Evolutionary conservation across 2,888 invertebrate genomes (phyloP), one percentile per base, ranked within the genome.

Genomic region (Piscicola geometra): DNA sequence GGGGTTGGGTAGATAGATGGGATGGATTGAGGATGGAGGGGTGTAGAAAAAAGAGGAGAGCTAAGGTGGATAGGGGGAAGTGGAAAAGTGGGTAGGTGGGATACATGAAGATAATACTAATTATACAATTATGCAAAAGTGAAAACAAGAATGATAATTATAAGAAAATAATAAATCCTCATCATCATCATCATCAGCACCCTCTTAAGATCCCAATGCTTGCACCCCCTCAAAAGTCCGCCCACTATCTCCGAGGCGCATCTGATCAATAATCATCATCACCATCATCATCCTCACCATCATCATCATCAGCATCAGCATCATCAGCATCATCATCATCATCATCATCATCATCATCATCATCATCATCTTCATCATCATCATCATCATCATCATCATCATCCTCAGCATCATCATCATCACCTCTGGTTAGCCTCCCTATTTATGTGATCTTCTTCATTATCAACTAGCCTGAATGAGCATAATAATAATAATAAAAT

Each of bases 231-330:
- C 30, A 94, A 87, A 0, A 92, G 85, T 0, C 92, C 89, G n/a
- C 91, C 89, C 1, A 92, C 88, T 64, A 92, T 88, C 86, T 94
- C 94, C 0, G 93, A 89, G 0, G 92, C 93, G 85, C 92, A 91
- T 64, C 60, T 56, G 60, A 25, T 5, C 5, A 25, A 41, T 41
- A 5, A 56, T 9, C 5, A 41, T 41, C 41, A 41, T 41, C 41
- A 15, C 15, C 41, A 41, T 41, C 41, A 15, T 41, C 41, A 41
- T 41, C 41, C 5, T 41, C 41, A 41, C 41, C 41, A 41, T 41
- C 41, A 41, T 41, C 41, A 41, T 41, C 5, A 41, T 41, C 41
- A 41, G 5, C 41, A 41, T 41, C 41, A 5, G 5, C 41, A 41
- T 41, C 41, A 41, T 41, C 41, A 41, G 5, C 41, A 41, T 41